A percentile compares a stretch with the other conserved stretches of the same genome.
These are phyloP conservation scores for Aelia acuminata DNA, from an alignment of 2,888 invertebrate species.

Conservation along the genomic window DNA sequence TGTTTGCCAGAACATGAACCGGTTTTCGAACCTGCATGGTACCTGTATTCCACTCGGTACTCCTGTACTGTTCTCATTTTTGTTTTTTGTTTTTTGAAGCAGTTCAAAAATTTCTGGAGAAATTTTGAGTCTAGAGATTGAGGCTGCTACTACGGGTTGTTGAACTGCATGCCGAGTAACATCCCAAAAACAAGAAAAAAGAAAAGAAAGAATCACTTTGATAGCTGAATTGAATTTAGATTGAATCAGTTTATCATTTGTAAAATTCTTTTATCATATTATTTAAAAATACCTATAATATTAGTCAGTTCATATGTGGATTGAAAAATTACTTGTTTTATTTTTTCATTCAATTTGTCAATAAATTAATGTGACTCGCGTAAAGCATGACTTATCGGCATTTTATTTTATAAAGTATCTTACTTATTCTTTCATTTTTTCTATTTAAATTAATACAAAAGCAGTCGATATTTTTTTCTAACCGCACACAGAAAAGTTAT, in stretches of 20 bases:
- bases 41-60: not conserved
- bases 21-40: not conserved
- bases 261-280: not conserved
- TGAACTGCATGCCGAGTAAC: not conserved
- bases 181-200: not conserved
- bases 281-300: not conserved
- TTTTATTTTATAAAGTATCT: not conserved
- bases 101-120: not conserved
- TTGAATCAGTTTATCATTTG: not conserved
- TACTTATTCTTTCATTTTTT: not conserved
- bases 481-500: not conserved
- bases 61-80: not conserved
- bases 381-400: not conserved
- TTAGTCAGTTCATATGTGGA: not conserved
- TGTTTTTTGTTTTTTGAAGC: not conserved
- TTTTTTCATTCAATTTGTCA: no score
- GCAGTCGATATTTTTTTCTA: not conserved
- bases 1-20: conserved; percentile 27
- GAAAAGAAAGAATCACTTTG: not conserved
- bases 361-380: no score
- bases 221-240: not conserved
- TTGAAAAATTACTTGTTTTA: not conserved
- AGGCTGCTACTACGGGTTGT: not conserved
- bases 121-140: not conserved
- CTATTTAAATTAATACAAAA: no score